phyloP scores from a whole-genome alignment of 2,888 invertebrate species.

The Cetonia aurata region DNA sequence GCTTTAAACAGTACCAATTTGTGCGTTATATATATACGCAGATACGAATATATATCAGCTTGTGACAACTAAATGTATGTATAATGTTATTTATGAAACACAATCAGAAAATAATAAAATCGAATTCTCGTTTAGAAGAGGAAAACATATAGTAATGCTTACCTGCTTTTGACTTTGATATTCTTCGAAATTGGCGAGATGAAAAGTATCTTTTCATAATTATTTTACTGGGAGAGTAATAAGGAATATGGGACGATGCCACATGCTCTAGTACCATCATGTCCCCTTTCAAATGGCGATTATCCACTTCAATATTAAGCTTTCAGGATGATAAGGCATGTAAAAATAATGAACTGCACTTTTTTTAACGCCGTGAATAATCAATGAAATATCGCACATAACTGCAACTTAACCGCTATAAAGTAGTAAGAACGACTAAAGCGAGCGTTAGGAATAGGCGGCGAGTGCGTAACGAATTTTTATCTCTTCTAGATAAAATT shows the following conservation, averaged over 20 bases:
- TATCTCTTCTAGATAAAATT: constrained; percentile 32
- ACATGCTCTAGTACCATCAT: constrained; percentile 48
- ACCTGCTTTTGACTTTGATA: constrained; percentile 27
- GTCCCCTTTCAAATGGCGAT: constrained; percentile 43
- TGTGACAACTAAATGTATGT: too few relatives aligned
- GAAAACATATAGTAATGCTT: neutral
- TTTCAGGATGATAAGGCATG: constrained; percentile 44
- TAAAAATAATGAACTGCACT: constrained; percentile 41
- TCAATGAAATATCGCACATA: constrained; percentile 42
- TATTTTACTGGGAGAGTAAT: constrained; percentile 46
- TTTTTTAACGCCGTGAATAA: constrained; percentile 40
- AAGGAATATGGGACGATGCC: constrained; percentile 38
- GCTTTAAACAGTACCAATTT: too few relatives aligned
- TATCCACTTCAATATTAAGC: constrained; percentile 45
- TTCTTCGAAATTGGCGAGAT: constrained; percentile 35
- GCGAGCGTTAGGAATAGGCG: constrained; percentile 20
- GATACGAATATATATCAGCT: too few relatives aligned
- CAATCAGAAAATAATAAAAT: too few relatives aligned
- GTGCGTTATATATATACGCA: too few relatives aligned
- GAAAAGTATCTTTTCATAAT: constrained; percentile 47
- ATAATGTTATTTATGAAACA: too few relatives aligned
- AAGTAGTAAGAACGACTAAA: constrained; percentile 40
- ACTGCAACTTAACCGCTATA: constrained; percentile 40
- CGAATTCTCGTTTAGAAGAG: too few relatives aligned
- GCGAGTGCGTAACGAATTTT: constrained; percentile 30